Evolutionary conservation across 2,113 vertebrate genomes (phyloP), one percentile per base, ranked within the genome.

Genomic region (Paralichthys olivaceus): DNA sequence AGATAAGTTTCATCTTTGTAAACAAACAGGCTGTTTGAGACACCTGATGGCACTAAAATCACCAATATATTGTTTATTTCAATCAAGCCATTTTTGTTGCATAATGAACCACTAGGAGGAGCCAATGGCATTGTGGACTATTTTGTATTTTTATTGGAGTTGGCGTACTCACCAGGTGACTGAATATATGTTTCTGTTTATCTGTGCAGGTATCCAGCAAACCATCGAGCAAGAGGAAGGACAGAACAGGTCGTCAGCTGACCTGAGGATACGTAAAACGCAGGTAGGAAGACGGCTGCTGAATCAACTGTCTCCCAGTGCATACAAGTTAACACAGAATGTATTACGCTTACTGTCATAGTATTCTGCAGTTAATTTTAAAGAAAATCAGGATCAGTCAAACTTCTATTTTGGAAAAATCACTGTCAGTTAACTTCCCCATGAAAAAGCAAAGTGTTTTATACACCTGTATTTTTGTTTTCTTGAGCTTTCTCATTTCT

Each of bases 261-360:
- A 99, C 88, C 91, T 99, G 88, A 94, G 98, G 92, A 99, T 99
- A 95, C 95, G 97, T 57, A 99, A 99, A 94, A 99, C 97, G 17
- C 98, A 99, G 95, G 98, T 97, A 87, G 40, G 20, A 7, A n/a
- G 19, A 43, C 17, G 17, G 43, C 43, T 17, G 43, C 43, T 17
- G 49, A 53, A 5, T 53, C 49, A 3, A 22, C 49, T 22, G 19
- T 51, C 5, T 7, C 7, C 49, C 49, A 51, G 20, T 37, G 6
- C 13, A 19, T 25, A 15, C 13, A 25, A 32, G 14, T 54, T 23
- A 60, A 19, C 15, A 22, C 17, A n/a, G 4, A n/a, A 5, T 54
- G 13, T 7, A 17, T 53, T 29, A 40, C 23, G n/a, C 17, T 22
- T n/a, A 34, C 7, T 69, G 17, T 49, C 8, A 53, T 56, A 28